These are phyloP conservation scores for Dunckerocampus dactyliophorus DNA, from an alignment of 2,113 vertebrate species.

Conservation along the genomic window DNA sequence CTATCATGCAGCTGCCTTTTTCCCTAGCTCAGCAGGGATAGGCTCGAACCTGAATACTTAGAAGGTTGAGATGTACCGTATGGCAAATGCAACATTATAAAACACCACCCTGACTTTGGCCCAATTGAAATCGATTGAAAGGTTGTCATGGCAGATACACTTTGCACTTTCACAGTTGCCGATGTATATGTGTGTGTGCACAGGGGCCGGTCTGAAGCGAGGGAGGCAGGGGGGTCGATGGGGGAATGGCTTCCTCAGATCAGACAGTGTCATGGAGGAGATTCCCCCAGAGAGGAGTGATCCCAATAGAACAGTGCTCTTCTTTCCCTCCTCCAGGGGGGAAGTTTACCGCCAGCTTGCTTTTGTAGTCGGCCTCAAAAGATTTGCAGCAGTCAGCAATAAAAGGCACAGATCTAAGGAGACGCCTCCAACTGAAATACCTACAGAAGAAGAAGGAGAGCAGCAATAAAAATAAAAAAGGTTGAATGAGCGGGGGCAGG, in stretches of 20 bases:
- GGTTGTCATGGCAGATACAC: background rate
- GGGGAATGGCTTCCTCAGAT: constrained; percentile 30
- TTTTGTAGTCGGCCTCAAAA: constrained; percentile 75
- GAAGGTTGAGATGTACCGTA: constrained; percentile 8
- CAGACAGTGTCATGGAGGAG: constrained; percentile 38
- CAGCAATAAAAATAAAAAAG: constrained; percentile 22
- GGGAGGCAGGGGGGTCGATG: constrained; percentile 3
- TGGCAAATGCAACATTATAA: background rate
- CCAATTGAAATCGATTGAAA: background rate
- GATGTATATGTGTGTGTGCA: constrained; percentile 8
- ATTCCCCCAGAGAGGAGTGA: constrained; percentile 65
- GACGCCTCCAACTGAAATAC: constrained; percentile 67
- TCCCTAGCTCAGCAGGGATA: too few relatives aligned
- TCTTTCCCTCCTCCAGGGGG: constrained; percentile 69
- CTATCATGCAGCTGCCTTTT: too few relatives aligned
- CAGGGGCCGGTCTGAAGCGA: constrained; percentile 10
- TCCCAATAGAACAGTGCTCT: constrained; percentile 58
- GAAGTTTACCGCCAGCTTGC: constrained; percentile 73
- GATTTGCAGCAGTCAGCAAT: constrained; percentile 73
- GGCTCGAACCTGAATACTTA: too few relatives aligned
- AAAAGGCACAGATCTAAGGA: constrained; percentile 72
- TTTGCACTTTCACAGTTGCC: constrained; percentile 34
- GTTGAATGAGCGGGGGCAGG: constrained; percentile 38
- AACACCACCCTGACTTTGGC: background rate
- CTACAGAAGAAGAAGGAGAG: constrained; percentile 56